Conservation (phyloP, 2,113 vertebrate genomes). For the Rhynchomys soricoides region DNA sequence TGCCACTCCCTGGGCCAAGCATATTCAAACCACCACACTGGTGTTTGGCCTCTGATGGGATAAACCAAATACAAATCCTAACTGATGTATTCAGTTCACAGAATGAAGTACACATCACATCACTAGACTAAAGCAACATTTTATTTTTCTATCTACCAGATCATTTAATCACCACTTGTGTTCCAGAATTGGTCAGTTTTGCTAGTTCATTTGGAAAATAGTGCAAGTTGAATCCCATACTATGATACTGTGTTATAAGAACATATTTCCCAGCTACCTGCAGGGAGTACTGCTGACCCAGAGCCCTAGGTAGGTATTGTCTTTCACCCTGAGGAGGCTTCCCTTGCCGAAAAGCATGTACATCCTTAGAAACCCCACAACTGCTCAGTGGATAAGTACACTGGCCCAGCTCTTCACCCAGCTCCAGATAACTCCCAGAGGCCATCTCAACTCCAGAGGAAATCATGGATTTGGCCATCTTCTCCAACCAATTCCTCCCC, state of each 20-base stretch:
- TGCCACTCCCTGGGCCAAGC: too few relatives aligned
- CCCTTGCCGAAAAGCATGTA: not conserved
- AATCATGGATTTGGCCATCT: not conserved
- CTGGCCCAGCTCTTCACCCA: not conserved
- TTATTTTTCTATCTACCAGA: not conserved
- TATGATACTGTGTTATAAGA: not conserved
- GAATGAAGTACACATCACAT: not conserved
- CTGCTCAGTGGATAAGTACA: not conserved
- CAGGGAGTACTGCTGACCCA: not conserved
- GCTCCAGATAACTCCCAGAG: not conserved
- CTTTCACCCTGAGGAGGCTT: not conserved
- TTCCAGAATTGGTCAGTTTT: not conserved
- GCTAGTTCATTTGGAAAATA: not conserved
- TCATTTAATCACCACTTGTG: not conserved
- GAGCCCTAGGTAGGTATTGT: too few relatives aligned
- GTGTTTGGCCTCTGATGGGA: not conserved
- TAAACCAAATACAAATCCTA: not conserved
- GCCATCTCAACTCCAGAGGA: not conserved
- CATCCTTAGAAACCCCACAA: not conserved
- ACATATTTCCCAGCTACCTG: not conserved
- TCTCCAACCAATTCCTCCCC: not conserved
- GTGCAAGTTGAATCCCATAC: not conserved
- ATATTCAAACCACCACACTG: not conserved
- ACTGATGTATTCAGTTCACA: not conserved
- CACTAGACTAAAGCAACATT: not conserved